Conservation (phyloP, 2,113 vertebrate genomes). For the Parotia lawesii region DNA sequence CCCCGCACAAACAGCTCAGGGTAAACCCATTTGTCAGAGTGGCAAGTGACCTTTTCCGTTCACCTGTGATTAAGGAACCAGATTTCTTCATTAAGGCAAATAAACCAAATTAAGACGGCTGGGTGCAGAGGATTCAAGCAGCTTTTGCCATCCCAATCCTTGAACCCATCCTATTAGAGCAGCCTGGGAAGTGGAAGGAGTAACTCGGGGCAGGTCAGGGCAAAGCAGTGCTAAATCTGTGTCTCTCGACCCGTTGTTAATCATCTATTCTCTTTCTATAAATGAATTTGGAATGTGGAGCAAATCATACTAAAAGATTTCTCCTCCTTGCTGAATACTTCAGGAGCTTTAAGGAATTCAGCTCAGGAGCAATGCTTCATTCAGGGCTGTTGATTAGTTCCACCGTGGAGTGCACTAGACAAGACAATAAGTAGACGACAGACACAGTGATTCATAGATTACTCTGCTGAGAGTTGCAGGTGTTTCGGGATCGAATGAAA, state of each 20-base stretch:
- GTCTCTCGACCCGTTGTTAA: constrained; percentile 65
- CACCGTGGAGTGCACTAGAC: constrained; percentile 76
- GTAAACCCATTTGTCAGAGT: constrained; percentile 38
- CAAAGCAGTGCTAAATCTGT: constrained; percentile 59
- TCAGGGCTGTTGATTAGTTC: constrained; percentile 71
- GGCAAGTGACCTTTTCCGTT: constrained; percentile 15
- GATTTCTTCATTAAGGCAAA: constrained; percentile 54
- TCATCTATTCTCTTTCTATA: constrained; percentile 68
- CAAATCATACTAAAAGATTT: constrained; percentile 68
- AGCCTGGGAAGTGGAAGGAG: constrained; percentile 51
- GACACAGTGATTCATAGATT: constrained; percentile 84
- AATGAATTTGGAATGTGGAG: constrained; percentile 70
- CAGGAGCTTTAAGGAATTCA: constrained; percentile 70
- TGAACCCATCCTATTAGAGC: constrained; percentile 61
- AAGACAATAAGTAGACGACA: constrained; percentile 78
- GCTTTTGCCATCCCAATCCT: constrained; percentile 47
- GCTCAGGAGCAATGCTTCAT: constrained; percentile 65
- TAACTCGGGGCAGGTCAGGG: constrained; percentile 45
- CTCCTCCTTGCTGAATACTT: constrained; percentile 65
- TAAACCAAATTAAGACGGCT: constrained; percentile 42
- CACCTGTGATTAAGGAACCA: constrained; percentile 53
- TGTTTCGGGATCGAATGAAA: constrained; percentile 75
- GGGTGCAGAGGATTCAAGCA: constrained; percentile 29
- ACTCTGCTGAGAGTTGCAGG: constrained; percentile 79
- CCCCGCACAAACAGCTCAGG: not conserved